These are phyloP conservation scores for Acromyrmex charruanus DNA, from an alignment of 1,140 invertebrate genomes.

Conservation along the genomic window DNA sequence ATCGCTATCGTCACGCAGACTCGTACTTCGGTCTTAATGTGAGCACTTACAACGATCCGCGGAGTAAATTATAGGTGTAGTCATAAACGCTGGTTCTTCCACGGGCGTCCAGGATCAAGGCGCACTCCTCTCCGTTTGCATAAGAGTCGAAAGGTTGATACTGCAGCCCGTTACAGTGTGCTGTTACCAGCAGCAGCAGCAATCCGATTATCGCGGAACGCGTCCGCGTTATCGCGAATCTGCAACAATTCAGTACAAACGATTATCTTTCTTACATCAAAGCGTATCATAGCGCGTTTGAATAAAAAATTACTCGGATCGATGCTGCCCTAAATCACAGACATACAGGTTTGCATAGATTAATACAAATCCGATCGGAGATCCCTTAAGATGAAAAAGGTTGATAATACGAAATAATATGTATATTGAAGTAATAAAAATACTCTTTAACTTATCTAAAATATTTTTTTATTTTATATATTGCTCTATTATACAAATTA, in stretches of 20 bases:
- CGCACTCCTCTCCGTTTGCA: conserved; percentile 89
- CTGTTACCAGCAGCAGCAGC: conserved; percentile 61
- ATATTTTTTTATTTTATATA: background rate
- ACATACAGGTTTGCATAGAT: background rate
- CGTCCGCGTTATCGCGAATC: conserved; percentile 71
- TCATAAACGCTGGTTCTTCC: conserved; percentile 93
- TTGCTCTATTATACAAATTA: background rate
- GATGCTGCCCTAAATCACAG: conserved; percentile 14
- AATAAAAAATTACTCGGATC: background rate
- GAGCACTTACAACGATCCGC: conserved; percentile 90
- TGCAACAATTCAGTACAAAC: conserved; percentile 64
- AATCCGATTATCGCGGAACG: conserved; percentile 71
- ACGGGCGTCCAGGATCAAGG: conserved; percentile 90
- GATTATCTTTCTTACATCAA: conserved; percentile 44
- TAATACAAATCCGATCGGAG: background rate
- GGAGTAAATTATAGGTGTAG: conserved; percentile 93
- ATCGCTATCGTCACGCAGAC: conserved; percentile 32
- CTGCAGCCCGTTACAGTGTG: conserved; percentile 76
- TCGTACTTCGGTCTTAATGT: conserved; percentile 25
- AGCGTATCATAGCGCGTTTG: background rate
- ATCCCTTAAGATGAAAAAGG: background rate
- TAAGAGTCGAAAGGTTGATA: conserved; percentile 82
- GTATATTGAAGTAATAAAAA: background rate
- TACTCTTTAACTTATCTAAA: background rate
- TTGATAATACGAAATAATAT: background rate